Evolutionary conservation across 2,113 vertebrate genomes (phyloP), one percentile per base, ranked within the genome.

Genomic region (Malurus cyaneus): DNA sequence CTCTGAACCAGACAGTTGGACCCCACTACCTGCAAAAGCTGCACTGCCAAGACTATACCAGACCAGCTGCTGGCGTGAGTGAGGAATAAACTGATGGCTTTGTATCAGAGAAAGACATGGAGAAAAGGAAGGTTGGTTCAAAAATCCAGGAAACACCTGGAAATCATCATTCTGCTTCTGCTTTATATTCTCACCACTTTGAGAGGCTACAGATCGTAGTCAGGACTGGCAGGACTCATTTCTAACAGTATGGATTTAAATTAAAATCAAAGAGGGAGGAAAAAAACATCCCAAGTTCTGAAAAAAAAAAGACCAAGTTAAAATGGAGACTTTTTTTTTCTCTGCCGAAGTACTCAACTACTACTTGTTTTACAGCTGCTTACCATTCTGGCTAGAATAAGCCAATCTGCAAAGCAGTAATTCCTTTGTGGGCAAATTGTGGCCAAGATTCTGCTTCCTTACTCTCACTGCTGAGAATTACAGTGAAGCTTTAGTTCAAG

Each of bases 331-430:
- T 15, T 1, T 18, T 66, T 80, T 82, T 65, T 64, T 18, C 66
- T 59, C 52, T 86, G 32, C 39, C 73, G 69, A 88, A 89, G 50
- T 34, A 64, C 8, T 86, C 67, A 67, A 61, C 53, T 71, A 78
- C 49, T 86, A 47, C 61, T 92, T 94, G 69, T 86, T 80, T 80
- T 93, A 62, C 77, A 94, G 83, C 44, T 64, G 19, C 65, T 90
- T 71, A 90, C 60, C 62, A 64, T 74, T 88, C 71, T 71, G 82
- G 70, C 69, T 80, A 80, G 54, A 96, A 91, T 18, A 87, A 89
- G 52, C n/a, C 46, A 71, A 54, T 83, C 32, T 69, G 62, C 42
- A 93, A 59, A 83, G 72, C 49, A 94, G 46, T 25, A 86, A 93
- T 76, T 93, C 92, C 93, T 83, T 17, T 59, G 85, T 52, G 81